Conservation (phyloP, 2,888 invertebrate genomes). For the Gryllus longicercus region DNA sequence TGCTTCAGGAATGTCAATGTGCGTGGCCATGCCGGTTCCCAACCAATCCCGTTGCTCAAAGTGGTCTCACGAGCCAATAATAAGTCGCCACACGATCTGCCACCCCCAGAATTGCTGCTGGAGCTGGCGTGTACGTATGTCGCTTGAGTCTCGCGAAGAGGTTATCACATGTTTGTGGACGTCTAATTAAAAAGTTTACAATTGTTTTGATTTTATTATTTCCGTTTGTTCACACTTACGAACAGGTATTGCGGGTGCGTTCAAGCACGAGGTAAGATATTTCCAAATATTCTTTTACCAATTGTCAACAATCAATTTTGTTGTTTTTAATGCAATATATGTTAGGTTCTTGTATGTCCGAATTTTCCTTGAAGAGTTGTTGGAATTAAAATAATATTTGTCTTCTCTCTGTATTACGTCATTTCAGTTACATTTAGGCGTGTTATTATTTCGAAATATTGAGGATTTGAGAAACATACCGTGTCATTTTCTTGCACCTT, state of each 20-base stretch:
- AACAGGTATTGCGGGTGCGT: too few species aligned
- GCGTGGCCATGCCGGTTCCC: neutral
- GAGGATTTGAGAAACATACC: too few species aligned
- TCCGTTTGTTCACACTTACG: too few species aligned
- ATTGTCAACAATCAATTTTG: too few species aligned
- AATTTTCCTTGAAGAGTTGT: too few species aligned
- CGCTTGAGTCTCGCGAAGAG: neutral
- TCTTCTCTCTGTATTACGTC: neutral
- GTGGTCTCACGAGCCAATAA: slow-evolving; percentile 30
- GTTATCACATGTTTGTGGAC: neutral
- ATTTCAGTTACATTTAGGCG: neutral
- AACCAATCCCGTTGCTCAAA: slow-evolving; percentile 29
- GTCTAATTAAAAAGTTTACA: neutral
- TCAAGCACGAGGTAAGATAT: too few species aligned
- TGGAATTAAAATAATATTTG: neutral
- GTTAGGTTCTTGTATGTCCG: too few species aligned
- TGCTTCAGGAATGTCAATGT: neutral
- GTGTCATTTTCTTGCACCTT: too few species aligned
- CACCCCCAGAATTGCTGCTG: neutral
- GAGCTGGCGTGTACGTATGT: slow-evolving; percentile 3
- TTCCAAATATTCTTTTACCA: too few species aligned
- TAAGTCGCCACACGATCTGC: slow-evolving; percentile 31
- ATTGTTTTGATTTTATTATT: neutral
- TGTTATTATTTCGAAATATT: neutral
- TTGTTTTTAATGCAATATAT: too few species aligned